Evolutionary conservation across 2,113 vertebrate species (phyloP).

Genomic region (Silurus glanis): DNA sequence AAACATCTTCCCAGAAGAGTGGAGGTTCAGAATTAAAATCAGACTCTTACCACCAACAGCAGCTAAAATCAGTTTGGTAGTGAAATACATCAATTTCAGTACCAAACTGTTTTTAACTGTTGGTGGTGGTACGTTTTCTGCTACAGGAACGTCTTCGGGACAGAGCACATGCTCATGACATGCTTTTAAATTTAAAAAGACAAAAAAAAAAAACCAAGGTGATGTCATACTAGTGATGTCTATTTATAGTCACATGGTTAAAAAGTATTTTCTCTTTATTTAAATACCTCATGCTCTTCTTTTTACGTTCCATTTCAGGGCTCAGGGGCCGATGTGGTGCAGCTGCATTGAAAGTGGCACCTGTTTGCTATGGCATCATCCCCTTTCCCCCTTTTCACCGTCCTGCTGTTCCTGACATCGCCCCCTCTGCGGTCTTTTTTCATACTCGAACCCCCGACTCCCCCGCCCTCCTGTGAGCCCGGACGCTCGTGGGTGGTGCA

Average conservation of each 20-base stretch:
- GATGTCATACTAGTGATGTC: too few species aligned
- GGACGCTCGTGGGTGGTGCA: constrained; percentile 84
- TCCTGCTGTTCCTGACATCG: constrained; percentile 60
- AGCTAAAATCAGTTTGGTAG: too few species aligned
- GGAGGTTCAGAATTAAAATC: too few species aligned
- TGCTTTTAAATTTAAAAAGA: neutral
- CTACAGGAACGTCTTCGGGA: neutral
- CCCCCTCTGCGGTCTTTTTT: constrained; percentile 47
- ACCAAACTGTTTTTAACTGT: neutral
- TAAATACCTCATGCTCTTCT: neutral
- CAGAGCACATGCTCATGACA: neutral
- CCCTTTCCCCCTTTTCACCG: constrained; percentile 53
- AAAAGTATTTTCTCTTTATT: too few species aligned
- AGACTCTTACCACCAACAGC: too few species aligned
- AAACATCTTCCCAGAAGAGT: too few species aligned
- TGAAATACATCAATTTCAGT: neutral
- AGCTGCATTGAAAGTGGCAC: constrained; percentile 41
- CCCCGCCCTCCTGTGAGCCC: constrained; percentile 60
- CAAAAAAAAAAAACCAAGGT: neutral
- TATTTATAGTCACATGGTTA: too few species aligned
- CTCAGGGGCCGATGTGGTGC: constrained; percentile 67
- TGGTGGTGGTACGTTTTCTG: neutral
- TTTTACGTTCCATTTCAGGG: constrained; percentile 45
- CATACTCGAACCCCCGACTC: constrained; percentile 19
- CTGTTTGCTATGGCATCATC: constrained; percentile 65